Conservation (phyloP, 2,797 vertebrate genomes). For the Lophura swinhoii region DNA sequence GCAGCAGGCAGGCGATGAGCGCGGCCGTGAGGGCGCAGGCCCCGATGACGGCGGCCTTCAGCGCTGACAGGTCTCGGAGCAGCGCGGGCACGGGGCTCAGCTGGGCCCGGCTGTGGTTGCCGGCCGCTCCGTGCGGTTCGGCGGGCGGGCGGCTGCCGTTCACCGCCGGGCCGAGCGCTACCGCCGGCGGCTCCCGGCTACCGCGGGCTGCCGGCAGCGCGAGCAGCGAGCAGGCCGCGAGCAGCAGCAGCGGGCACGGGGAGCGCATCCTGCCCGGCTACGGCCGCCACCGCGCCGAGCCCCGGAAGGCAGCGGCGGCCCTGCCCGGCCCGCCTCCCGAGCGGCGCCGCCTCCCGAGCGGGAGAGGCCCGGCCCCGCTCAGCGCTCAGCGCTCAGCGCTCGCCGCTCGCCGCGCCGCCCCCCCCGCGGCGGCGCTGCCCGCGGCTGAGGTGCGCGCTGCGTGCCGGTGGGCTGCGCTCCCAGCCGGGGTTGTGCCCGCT, state of each 20-base stretch:
- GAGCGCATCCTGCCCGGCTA: slow-evolving; percentile 3
- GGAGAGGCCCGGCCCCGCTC: neutral
- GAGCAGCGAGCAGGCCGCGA: neutral
- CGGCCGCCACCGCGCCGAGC: neutral
- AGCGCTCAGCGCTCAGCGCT: too few relatives aligned
- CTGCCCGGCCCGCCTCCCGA: neutral
- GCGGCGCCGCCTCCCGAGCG: neutral
- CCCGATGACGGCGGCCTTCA: slow-evolving; percentile 89
- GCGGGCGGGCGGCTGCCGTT: neutral
- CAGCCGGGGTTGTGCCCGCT: neutral
- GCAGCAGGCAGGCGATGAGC: slow-evolving; percentile 88
- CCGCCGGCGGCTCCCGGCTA: neutral
- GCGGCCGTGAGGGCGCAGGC: slow-evolving; percentile 86
- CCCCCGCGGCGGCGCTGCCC: too few relatives aligned
- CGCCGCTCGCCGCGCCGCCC: neutral
- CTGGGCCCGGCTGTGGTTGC: slow-evolving; percentile 48
- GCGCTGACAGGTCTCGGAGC: slow-evolving; percentile 87
- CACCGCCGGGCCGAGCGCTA: neutral
- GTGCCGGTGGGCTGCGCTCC: too few relatives aligned
- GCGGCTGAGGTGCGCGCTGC: too few relatives aligned
- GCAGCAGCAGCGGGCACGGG: neutral
- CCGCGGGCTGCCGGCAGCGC: slow-evolving; percentile 7
- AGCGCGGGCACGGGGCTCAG: slow-evolving; percentile 80
- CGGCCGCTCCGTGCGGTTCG: neutral
- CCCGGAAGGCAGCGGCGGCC: neutral